A percentile compares a stretch with the other conserved stretches of the same genome.
Conservation (phyloP, 2,113 vertebrate species). For the Protobothrops mucrosquamatus region DNA sequence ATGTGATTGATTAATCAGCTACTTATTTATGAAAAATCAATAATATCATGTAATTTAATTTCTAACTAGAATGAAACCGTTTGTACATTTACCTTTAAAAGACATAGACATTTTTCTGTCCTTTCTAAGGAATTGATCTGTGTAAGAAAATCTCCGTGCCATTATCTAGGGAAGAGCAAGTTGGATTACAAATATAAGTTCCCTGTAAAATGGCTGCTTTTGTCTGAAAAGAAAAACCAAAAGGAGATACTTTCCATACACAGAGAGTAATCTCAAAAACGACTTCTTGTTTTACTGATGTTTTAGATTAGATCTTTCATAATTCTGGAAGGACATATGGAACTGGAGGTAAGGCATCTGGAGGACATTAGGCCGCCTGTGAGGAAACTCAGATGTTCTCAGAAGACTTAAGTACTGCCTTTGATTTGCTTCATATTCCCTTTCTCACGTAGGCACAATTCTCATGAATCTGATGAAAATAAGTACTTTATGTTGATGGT, state of each 20-base stretch:
- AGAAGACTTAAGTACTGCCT: neutral
- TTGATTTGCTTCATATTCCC: neutral
- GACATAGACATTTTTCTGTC: neutral
- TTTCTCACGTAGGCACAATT: neutral
- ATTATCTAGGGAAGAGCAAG: neutral
- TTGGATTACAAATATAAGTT: neutral
- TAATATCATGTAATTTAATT: conserved; percentile 9
- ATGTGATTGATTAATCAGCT: conserved; percentile 44
- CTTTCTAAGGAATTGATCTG: neutral
- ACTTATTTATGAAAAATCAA: conserved; percentile 11
- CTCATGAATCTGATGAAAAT: neutral
- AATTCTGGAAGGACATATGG: neutral
- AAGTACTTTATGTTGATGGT: neutral
- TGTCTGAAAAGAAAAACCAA: neutral
- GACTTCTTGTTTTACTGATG: neutral
- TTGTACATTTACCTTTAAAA: neutral
- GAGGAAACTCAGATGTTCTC: neutral
- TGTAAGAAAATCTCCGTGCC: neutral
- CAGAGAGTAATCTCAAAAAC: neutral
- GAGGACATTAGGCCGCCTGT: neutral
- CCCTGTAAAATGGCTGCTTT: neutral
- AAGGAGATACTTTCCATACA: neutral
- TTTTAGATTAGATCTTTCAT: neutral
- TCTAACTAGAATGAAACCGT: neutral
- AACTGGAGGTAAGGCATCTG: neutral